Conservation (phyloP, 2,797 vertebrate genomes). For the Sebastes diaconus region DNA sequence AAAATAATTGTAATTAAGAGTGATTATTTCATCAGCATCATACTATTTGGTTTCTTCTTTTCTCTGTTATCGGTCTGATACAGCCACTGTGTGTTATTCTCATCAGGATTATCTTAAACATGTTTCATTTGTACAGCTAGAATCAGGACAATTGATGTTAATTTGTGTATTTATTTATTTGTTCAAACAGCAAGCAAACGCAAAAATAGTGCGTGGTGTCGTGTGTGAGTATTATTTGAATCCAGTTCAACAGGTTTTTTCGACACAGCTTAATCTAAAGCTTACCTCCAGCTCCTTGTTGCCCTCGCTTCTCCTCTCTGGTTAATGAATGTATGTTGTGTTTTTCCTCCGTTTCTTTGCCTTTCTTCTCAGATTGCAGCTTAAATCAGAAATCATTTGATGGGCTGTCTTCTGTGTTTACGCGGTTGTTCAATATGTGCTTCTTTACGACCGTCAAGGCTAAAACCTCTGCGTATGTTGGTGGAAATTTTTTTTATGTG, state of each 20-base stretch:
- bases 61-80: background rate
- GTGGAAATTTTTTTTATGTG: background rate
- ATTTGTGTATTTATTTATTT: background rate
- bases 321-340: background rate
- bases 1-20: background rate
- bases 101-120: background rate
- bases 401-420: background rate
- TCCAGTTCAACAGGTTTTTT: background rate
- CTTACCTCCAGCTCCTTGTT: background rate
- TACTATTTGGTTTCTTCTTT: background rate
- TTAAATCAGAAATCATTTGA: background rate
- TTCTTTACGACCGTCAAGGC: background rate
- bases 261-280: background rate
- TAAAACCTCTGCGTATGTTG: background rate
- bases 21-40: background rate
- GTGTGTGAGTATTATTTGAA: background rate
- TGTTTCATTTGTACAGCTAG: background rate
- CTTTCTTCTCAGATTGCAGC: background rate
- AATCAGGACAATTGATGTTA: background rate
- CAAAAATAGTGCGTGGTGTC: background rate
- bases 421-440: background rate
- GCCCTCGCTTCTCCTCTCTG: background rate
- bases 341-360: background rate
- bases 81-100: background rate
- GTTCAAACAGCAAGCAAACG: background rate